Evolutionary conservation across 2,888 invertebrate genomes (phyloP).

Genomic region (Nymphalis polychloros): DNA sequence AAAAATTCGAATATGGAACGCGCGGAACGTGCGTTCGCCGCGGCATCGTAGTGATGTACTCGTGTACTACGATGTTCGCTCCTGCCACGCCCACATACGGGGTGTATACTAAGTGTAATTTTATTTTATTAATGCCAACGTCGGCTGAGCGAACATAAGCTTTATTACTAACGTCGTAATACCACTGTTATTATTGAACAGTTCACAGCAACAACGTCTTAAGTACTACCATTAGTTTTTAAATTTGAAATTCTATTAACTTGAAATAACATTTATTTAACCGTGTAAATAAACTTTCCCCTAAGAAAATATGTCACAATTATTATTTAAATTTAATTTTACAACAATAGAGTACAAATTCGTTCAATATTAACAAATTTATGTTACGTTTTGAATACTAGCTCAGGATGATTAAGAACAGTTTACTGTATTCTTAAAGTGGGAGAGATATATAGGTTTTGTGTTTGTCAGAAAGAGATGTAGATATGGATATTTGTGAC

Average conservation of each 20-base stretch:
- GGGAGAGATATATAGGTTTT: conserved; percentile 40
- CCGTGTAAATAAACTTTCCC: not conserved
- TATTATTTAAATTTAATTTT: not conserved
- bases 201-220: conserved; percentile 37
- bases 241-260: conserved; percentile 12
- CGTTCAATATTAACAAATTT: not conserved
- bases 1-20: conserved; percentile 41
- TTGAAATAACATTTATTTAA: not conserved
- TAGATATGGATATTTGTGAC: conserved; percentile 49
- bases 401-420: conserved; percentile 59
- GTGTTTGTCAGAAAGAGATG: conserved; percentile 29
- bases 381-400: conserved; percentile 38
- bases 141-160: conserved; percentile 68
- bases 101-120: conserved; percentile 71
- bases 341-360: conserved; percentile 8
- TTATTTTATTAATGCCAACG: conserved; percentile 68
- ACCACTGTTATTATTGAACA: conserved; percentile 55
- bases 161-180: conserved; percentile 64
- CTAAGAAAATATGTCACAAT: not conserved
- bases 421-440: conserved; percentile 46
- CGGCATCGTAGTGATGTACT: conserved; percentile 60
- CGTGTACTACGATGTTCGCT: conserved; percentile 42
- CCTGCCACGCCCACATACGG: conserved; percentile 74
- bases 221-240: conserved; percentile 24
- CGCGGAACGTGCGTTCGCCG: conserved; percentile 53